Conservation (phyloP, 92 coral and sea anemone genomes). For the Montipora capitata region DNA sequence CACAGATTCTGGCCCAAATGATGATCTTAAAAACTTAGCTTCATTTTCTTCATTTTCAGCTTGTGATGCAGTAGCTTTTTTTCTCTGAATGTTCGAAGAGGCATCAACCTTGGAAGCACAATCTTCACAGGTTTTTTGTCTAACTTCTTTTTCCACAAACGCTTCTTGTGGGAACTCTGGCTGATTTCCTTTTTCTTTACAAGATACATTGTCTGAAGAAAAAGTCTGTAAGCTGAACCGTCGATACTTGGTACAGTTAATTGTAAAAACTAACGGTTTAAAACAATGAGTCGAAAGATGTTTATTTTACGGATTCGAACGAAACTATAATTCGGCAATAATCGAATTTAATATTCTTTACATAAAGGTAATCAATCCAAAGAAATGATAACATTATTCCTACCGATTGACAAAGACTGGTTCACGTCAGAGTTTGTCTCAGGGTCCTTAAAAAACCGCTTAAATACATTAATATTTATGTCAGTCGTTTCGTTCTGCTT, state of each 20-base stretch:
- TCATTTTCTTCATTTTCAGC: constrained; percentile 13
- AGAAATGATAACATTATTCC: constrained; percentile 29
- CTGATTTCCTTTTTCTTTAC: constrained; percentile 21
- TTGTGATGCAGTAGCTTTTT: background rate
- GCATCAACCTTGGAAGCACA: background rate
- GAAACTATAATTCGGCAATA: constrained; percentile 14
- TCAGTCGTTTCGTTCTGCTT: constrained; percentile 11
- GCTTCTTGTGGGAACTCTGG: constrained; percentile 19
- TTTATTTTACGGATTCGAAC: constrained; percentile 21
- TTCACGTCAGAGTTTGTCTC: constrained; percentile 15
- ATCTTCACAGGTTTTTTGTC: background rate
- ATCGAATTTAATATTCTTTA: background rate
- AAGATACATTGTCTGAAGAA: constrained; percentile 4
- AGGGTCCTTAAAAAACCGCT: constrained; percentile 26
- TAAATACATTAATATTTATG: constrained; percentile 3
- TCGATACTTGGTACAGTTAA: constrained; percentile 9
- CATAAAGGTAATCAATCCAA: constrained; percentile 19
- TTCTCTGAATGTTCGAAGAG: constrained; percentile 2
- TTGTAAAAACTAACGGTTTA: background rate
- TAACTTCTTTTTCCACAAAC: background rate
- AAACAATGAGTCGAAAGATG: constrained; percentile 1
- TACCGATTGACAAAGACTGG: constrained; percentile 21
- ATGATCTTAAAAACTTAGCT: constrained; percentile 14
- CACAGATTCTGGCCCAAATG: constrained; percentile 20
- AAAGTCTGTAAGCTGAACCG: background rate